Evolutionary conservation across 37 sponge, comb jelly and placozoan species (phyloP), one percentile per base, ranked within the genome.

Genomic region (Petrosia ficiformis): DNA sequence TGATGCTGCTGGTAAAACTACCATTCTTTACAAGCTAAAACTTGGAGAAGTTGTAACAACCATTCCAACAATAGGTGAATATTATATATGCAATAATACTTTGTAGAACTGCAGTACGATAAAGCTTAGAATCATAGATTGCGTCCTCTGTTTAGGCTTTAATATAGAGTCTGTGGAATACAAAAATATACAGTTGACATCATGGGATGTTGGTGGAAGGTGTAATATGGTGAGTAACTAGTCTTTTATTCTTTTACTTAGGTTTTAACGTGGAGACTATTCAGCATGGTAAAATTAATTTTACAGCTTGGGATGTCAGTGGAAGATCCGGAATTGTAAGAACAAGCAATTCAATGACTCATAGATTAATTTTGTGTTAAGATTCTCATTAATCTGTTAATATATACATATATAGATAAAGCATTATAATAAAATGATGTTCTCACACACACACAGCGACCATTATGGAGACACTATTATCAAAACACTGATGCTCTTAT

Each of bases 1-100:
- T 10, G 95, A 94, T 81, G 95, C 90, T 35, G 85, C 90, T 30
- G 95, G 95, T 26, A 94, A 94, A 65, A 94, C 95, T 3, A 90
- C 95, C n/a, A 77, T 86, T 14, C 73, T 94, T n/a, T 94, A 94
- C 73, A 87, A 87, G 74, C 85, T 94, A 26, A 94, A 87, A 67
- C 65, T 94, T 24, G 95, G 95, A 43, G 95, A 94, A 32, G 88
- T 90, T 28, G 88, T 94, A 36, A 94, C 90, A 1, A 87, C 88
- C 28, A 94, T 94, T 21, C 95, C 95, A 1, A 94, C 90, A 16
- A 90, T 94, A 29, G 95, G 93, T 92, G 77, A 57, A 85, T 73
- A 21, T 2, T 26, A 26, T 4, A 8, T n/a, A n/a, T n/a, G n/a
- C n/a, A n/a, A n/a, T n/a, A n/a, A 57, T 19, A 39, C 3, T 19